Base-by-base conservation (phyloP, 2,113 vertebrate species). In the Ctenodactylus gundi region DNA sequence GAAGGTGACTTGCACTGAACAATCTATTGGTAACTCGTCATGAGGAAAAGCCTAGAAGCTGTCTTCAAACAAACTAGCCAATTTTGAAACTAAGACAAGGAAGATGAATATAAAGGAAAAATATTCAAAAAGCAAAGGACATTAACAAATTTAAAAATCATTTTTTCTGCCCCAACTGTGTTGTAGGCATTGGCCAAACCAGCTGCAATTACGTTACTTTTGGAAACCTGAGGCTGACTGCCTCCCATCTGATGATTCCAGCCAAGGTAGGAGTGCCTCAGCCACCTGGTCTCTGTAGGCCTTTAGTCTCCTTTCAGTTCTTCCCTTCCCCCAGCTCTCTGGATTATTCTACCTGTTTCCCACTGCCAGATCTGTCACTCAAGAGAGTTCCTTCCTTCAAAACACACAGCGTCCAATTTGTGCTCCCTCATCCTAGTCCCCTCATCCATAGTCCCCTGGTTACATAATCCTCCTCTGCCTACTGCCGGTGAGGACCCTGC, bases 371-470 rank as follows among this genome's bases (percentile, higher is more conserved):
- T 46, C 36, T 20, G 57, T 10, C 39, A 68, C 89, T 58, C 64
- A 85, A 92, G 85, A 92, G 18, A 39, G 60, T 62, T 11, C 90
- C 18, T 55, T 31, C 55, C 44, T 88, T 85, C 34, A 78, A 95
- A 94, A 53, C 75, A 64, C 23, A 15, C 57, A 78, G 53, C 27
- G 81, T 21, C 31, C 18, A n/a, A 44, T n/a, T 44, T 68, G 34
- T 23, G 41, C 25, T 62, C 41, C 3, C 4, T 70, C 11, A 7
- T 27, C 44, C 57, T 77, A 0, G 25, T n/a, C 58, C 44, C 7
- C 13, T 25, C 39, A 75, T 31, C 46, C 55, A 0, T 3, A 80
- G 57, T 49, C 18, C 25, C n/a, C 53, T 76, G 27, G 18, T n/a
- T 73, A 57, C 57, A 82, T 2, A 3, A 6, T 46, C 70, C 13